Conservation (phyloP, 2,888 invertebrate species). For the Brassicogethes aeneus region DNA sequence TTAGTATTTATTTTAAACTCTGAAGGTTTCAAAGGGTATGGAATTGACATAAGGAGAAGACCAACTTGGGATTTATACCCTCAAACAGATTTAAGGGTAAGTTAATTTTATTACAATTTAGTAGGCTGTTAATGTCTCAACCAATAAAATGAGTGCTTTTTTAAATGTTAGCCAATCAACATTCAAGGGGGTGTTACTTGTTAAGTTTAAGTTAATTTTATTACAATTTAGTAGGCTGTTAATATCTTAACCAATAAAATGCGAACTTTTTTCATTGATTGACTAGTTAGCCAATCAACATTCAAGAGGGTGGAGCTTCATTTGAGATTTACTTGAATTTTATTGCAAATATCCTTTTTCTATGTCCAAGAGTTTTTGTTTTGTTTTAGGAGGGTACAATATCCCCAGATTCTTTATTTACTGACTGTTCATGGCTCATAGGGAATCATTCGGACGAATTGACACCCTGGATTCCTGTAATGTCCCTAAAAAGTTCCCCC, state of each 20-base stretch:
- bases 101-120: no score
- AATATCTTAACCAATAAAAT: no score
- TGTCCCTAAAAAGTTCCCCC: constrained; percentile 71
- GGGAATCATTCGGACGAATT: constrained; percentile 99
- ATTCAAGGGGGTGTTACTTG: no score
- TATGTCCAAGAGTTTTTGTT: constrained; percentile 1
- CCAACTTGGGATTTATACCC: constrained; percentile 84
- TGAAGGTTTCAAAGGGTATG: constrained; percentile 77
- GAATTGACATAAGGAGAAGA: constrained; percentile 76
- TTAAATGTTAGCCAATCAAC: no score
- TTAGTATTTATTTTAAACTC: constrained; percentile 75
- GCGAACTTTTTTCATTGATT: no score
- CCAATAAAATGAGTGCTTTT: no score
- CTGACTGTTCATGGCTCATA: constrained; percentile 84
- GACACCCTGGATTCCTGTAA: constrained; percentile 97
- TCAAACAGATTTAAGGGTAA: no score
- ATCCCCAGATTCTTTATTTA: constrained; percentile 53
- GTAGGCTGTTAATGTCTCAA: no score
- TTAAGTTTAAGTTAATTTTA: no score
- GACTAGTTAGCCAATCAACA: no score
- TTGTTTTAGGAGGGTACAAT: constrained; percentile 54
- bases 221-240: no score
- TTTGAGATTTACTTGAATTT: background rate
- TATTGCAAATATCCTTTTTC: background rate
- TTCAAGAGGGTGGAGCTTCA: no score